Evolutionary conservation across 2,113 vertebrate species (phyloP).

Genomic region (Solea solea): DNA sequence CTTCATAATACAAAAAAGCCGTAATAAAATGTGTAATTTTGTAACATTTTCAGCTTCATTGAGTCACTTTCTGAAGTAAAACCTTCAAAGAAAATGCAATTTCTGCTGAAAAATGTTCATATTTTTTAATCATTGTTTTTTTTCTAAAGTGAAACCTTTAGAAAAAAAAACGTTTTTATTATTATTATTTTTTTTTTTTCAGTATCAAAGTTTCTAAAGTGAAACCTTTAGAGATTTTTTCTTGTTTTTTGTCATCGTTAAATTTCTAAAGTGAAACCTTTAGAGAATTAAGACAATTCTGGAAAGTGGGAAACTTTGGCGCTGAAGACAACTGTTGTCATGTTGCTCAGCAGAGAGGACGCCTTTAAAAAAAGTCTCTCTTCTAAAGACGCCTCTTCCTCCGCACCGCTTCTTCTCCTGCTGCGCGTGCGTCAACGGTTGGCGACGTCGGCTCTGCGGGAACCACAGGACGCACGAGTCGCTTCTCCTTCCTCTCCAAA

Average conservation of each 20-base stretch:
- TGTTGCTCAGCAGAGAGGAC: constrained; percentile 75
- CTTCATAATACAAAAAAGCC: not conserved
- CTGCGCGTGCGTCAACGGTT: constrained; percentile 76
- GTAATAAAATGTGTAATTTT: too few species aligned
- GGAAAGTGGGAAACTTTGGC: constrained; percentile 76
- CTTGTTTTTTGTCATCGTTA: constrained; percentile 47
- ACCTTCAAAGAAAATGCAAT: not conserved
- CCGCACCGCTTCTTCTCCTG: constrained; percentile 83
- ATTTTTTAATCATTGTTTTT: not conserved
- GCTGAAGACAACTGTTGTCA: constrained; percentile 67
- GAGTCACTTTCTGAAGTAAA: not conserved
- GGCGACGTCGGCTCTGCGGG: constrained; percentile 67
- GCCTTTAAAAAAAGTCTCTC: constrained; percentile 74
- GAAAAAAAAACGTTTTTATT: constrained; percentile 22
- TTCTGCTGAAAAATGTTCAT: too few species aligned
- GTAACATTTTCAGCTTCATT: too few species aligned
- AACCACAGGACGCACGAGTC: constrained; percentile 62
- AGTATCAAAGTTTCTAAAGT: constrained; percentile 34
- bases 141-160: constrained; percentile 65
- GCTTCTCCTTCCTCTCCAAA: constrained; percentile 85
- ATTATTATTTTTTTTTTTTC: not conserved
- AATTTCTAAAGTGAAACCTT: constrained; percentile 84
- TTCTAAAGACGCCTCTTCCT: constrained; percentile 74
- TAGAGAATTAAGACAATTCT: constrained; percentile 79
- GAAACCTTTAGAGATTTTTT: constrained; percentile 56